Percentiles rank a stretch among this genome's conserved stretches.
Evolutionary conservation across 2,888 invertebrate species (phyloP).

Genomic region (Synanthedon andrenaeformis): DNA sequence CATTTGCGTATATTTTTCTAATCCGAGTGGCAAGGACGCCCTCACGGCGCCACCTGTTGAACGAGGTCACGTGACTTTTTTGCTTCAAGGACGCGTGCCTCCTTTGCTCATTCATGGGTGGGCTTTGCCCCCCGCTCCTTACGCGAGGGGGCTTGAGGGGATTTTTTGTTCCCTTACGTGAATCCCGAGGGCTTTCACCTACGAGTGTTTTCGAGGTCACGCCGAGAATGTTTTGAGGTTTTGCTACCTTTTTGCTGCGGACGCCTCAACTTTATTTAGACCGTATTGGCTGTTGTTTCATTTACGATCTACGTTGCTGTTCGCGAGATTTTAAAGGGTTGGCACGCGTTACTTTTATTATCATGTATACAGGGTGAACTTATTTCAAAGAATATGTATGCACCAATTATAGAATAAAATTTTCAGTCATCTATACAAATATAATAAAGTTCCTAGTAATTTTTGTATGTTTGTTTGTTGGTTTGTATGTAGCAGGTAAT

Average conservation of each 20-base stretch:
- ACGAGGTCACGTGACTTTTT: conserved; percentile 67
- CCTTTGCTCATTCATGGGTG: conserved; percentile 70
- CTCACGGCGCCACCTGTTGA: conserved; percentile 67
- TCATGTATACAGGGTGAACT: background rate
- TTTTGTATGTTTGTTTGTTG: background rate
- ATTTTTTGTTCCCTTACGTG: conserved; percentile 68
- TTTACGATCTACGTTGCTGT: background rate
- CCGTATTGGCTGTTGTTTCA: conserved; percentile 7
- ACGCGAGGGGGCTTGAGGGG: conserved; percentile 45
- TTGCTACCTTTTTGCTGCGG: conserved; percentile 37
- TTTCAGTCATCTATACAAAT: no score
- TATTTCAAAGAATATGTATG: no score
- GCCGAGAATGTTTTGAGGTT: conserved; percentile 59
- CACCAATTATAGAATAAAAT: no score
- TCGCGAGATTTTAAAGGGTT: background rate
- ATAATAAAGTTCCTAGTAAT: no score
- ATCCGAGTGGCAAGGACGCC: conserved; percentile 56
- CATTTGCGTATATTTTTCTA: conserved; percentile 35
- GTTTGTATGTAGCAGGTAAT: no score
- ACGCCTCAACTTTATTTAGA: conserved; percentile 34
- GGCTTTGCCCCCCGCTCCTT: conserved; percentile 51
- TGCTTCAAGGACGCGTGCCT: conserved; percentile 67
- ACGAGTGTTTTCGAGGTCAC: conserved; percentile 70
- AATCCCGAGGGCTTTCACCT: conserved; percentile 68
- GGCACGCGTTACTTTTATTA: background rate